Evolutionary conservation across 2,888 invertebrate genomes (phyloP), one percentile per base, ranked within the genome.

Genomic region (Agriopis marginaria): DNA sequence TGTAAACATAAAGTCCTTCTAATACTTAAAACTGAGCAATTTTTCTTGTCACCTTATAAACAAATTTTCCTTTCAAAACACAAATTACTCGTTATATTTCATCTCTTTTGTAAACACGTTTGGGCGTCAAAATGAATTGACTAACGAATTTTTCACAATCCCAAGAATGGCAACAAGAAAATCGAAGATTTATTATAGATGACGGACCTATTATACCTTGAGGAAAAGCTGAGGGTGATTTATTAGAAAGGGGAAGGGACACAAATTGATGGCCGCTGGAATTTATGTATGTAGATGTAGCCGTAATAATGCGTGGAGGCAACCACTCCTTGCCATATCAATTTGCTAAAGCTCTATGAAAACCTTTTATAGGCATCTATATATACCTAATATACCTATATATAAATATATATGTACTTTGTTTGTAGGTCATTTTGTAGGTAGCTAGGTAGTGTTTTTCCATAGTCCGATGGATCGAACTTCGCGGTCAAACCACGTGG

Each of bases 111-210:
- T 70, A 63, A 59, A 66, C 66, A 72, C 67, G 63, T 55, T 32
- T 50, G 9, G 55, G 56, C 63, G 53, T 68, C 63, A 53, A 23
- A 63, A 66, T 70, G 51, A 66, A 68, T 72, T 65, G 68, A 60
- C 65, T 71, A n/a, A 50, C 61, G 50, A 70, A 65, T 71, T 73
- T 71, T 71, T 71, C 70, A 70, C 70, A 71, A 14, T 68, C 64
- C 55, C 59, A 63, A 70, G 55, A 75, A 73, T 71, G 44, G 61
- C 71, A 63, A 59, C 47, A 63, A 54, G 42, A 72, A 67, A 71
- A 63, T 71, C 65, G 61, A 70, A 71, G 75, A 75, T 76, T 76
- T 75, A 76, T 76, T 72, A 67, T 72, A 68, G 72, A 71, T 71
- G 72, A 71, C 73, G 75, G 73, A 66, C 72, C 70, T 69, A 70